These are phyloP conservation scores for Turritopsis dohrnii DNA, from an alignment of 30 jellyfish, hydroid and myxozoan species.

Conservation along the genomic window DNA sequence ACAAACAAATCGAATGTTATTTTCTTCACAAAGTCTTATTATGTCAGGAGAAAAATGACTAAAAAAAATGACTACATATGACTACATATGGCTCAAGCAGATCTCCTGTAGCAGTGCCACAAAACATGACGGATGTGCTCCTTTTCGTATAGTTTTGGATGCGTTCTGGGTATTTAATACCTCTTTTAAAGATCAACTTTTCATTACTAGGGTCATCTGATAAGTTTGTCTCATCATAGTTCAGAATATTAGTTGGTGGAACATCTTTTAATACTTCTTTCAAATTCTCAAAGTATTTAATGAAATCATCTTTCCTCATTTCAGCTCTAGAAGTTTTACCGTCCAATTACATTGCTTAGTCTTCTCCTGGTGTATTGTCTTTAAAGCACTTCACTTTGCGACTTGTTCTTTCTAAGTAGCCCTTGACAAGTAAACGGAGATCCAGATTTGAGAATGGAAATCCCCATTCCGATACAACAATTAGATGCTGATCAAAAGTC, in stretches of 20 bases:
- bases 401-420: neutral
- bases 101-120: conserved; percentile 10
- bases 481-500: neutral
- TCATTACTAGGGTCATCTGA: neutral
- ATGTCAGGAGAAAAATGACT: conserved; percentile 22
- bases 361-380: conserved; percentile 21
- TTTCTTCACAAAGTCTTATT: conserved; percentile 12
- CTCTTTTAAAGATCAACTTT: neutral
- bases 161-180: neutral
- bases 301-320: neutral
- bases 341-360: conserved; percentile 13
- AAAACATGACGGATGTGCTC: neutral
- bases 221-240: neutral
- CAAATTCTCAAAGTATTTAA: conserved; percentile 6
- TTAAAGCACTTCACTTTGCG: neutral
- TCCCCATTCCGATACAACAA: neutral
- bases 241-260: neutral
- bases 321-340: conserved; percentile 1
- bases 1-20: conserved; percentile 27
- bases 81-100: conserved; percentile 9
- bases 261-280: neutral
- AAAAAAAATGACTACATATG: conserved; percentile 16
- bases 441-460: conserved; percentile 10
- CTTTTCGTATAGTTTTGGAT: neutral
- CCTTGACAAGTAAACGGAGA: neutral